Evolutionary conservation across 2,888 invertebrate genomes (phyloP).

Genomic region (Rugalucina vietnamica): DNA sequence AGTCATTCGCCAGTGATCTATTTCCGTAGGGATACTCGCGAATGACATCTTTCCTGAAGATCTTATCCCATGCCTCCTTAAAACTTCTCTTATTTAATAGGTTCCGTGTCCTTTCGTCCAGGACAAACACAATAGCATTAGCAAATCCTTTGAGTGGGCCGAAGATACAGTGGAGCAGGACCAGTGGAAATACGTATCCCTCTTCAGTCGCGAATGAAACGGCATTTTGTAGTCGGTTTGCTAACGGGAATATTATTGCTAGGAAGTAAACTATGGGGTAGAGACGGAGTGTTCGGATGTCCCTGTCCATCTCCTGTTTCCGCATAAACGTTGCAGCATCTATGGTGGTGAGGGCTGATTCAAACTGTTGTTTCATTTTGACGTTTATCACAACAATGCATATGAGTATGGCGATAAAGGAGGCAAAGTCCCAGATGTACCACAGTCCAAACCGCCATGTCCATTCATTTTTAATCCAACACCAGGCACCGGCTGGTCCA

Average conservation of each 20-base stretch:
- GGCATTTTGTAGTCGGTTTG: conserved; percentile 2
- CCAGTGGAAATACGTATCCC: neutral
- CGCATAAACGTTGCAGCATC: neutral
- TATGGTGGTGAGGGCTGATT: neutral
- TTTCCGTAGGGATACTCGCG: too few species aligned
- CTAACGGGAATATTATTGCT: neutral
- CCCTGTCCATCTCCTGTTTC: neutral
- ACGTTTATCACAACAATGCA: neutral
- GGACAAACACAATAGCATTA: neutral
- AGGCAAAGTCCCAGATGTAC: neutral
- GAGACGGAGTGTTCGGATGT: neutral
- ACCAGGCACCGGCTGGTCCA: conserved; percentile 1
- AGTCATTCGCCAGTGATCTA: too few species aligned
- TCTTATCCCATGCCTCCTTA: neutral
- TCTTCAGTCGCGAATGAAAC: neutral
- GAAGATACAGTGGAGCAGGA: neutral
- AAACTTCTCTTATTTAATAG: neutral
- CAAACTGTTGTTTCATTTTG: neutral
- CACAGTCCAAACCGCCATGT: neutral
- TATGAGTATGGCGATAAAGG: neutral
- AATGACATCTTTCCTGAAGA: neutral
- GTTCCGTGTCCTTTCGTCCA: neutral
- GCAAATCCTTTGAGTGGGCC: neutral
- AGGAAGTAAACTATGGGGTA: neutral
- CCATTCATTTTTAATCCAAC: neutral